phyloP scores from a whole-genome alignment of 2,888 invertebrate species.

The Schizaphis graminum region DNA sequence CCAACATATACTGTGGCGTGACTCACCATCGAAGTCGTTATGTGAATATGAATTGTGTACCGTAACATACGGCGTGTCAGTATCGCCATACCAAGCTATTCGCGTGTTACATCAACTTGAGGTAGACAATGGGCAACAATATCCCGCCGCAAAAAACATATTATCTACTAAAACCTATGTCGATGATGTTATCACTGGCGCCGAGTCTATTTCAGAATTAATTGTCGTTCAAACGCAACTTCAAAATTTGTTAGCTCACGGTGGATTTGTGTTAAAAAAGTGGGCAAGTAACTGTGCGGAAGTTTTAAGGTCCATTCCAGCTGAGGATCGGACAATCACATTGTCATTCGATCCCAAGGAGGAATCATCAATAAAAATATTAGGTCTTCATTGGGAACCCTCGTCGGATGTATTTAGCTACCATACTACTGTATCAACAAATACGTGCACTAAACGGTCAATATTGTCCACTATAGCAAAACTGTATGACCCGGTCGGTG shows the following conservation, averaged over 20 bases:
- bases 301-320: not conserved
- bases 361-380: constrained; percentile 25
- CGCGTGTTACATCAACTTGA: constrained; percentile 69
- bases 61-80: constrained; percentile 32
- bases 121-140: constrained; percentile 69
- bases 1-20: constrained; percentile 70
- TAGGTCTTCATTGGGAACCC: not conserved
- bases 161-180: not conserved
- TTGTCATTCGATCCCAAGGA: not conserved
- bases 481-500: constrained; percentile 67
- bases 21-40: constrained; percentile 68
- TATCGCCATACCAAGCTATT: constrained; percentile 69
- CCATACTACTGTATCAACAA: not conserved
- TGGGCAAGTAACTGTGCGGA: constrained; percentile 19
- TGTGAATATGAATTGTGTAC: constrained; percentile 70
- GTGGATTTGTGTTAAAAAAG: constrained; percentile 30
- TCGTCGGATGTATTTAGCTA: not conserved
- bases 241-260: too few species aligned
- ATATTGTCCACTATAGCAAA: constrained; percentile 56
- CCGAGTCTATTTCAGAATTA: constrained; percentile 66
- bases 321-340: not conserved
- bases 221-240: constrained; percentile 47
- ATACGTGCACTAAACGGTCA: constrained; percentile 53
- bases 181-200: not conserved
- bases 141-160: constrained; percentile 66